Evolutionary conservation across 2,888 invertebrate species (phyloP).

Genomic region (Drosophila peninsularis): DNA sequence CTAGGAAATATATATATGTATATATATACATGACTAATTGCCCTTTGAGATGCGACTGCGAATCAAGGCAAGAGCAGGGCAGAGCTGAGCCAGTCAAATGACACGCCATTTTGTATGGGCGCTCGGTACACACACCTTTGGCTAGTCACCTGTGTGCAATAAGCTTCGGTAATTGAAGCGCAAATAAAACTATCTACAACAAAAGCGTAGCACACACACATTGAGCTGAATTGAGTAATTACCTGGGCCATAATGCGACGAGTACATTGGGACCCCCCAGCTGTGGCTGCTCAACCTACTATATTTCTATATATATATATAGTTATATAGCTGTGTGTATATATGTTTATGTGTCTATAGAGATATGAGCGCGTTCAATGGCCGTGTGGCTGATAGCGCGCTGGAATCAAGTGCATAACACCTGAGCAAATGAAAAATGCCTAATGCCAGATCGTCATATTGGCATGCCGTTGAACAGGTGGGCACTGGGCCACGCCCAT

Average conservation of each 20-base stretch:
- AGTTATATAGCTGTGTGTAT: not conserved
- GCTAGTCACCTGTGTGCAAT: conserved; percentile 31
- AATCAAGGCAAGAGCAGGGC: conserved; percentile 19
- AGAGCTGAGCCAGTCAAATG: not conserved
- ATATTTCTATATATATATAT: not conserved
- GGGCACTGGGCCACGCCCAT: conserved; percentile 64
- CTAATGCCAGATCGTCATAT: conserved; percentile 57
- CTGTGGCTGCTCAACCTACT: not conserved
- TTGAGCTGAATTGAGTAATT: conserved; percentile 63
- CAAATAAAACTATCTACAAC: conserved; percentile 50
- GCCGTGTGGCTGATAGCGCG: conserved; percentile 68
- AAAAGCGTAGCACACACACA: conserved; percentile 30
- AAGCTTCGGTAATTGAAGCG: conserved; percentile 61
- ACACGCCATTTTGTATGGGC: conserved; percentile 43
- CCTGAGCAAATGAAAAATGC: conserved; percentile 80
- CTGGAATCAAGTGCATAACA: conserved; percentile 81
- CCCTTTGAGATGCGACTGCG: conserved; percentile 15
- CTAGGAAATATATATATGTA: not conserved
- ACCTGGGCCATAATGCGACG: conserved; percentile 26
- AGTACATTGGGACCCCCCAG: conserved; percentile 43
- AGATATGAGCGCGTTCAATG: conserved; percentile 45
- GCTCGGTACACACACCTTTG: not conserved
- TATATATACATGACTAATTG: conserved; percentile 16
- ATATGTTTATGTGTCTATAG: not conserved
- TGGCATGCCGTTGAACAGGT: conserved; percentile 66